Base-by-base conservation (phyloP, 2,888 invertebrate species). In the Erynnis tages region DNA sequence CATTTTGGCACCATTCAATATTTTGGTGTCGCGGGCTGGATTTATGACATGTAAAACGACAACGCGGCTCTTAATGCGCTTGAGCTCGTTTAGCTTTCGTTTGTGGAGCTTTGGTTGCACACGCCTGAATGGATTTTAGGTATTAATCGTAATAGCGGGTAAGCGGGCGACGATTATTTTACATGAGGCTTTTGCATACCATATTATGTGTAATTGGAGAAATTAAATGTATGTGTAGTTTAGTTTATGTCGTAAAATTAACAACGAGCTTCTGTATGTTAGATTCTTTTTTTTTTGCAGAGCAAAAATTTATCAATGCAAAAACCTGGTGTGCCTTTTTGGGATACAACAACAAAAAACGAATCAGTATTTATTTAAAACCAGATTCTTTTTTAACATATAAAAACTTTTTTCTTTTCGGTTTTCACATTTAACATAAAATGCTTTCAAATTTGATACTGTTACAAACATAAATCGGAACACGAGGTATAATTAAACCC, bases 1-100 rank as follows among this genome's bases (percentile, higher is more conserved):
- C 89, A 89, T 86, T 89, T 88, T 88, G 88, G 81, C 88, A 89
- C 88, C 81, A 88, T 89, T 85, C 88, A 89, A 84, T 87, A 85
- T 83, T 85, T 87, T 80, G 85, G 85, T 82, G 82, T 83, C 78
- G 82, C 83, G 81, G 82, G 79, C 73, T 79, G 79, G 82, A 89
- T 88, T 89, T 89, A 88, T 83, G 86, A 76, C 76, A 72, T 68
- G 76, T 71, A 78, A 74, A 78, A 79, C 72, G 76, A 80, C 82
- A 75, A 77, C 74, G 74, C 73, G 69, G 67, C 63, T 65, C 71
- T 74, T 71, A 73, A 63, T 63, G 59, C 59, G 56, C 54, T 44
- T 46, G 56, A 54, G 53, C 41, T 64, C 59, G 54, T 60, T 49
- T 60, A 53, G 49, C 55, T 53, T 49, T 54, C 48, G 19, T 44